Evolutionary conservation across 2,888 invertebrate genomes (phyloP).

Genomic region (Trimorus sp.): DNA sequence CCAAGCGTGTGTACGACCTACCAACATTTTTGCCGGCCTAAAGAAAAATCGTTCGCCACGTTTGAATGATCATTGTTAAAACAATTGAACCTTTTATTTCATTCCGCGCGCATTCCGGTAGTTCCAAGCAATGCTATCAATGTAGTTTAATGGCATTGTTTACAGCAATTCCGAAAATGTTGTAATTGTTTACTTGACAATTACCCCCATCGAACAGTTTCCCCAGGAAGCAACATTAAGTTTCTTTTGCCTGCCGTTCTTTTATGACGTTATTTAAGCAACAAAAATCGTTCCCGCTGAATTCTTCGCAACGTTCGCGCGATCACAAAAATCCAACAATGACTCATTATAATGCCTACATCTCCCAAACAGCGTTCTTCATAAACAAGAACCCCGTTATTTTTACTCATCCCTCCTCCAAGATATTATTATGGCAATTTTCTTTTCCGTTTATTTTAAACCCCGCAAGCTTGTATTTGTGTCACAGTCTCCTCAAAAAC

Average conservation of each 20-base stretch:
- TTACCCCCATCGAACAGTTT: not conserved
- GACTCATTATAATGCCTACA: too few species aligned
- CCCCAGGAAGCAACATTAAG: constrained; percentile 21
- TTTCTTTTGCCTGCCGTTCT: constrained; percentile 22
- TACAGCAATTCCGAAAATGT: constrained; percentile 3
- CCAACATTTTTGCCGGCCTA: too few species aligned
- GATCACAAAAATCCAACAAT: too few species aligned
- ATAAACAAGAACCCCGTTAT: not conserved
- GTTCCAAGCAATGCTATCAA: too few species aligned
- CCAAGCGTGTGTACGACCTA: too few species aligned
- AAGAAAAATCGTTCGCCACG: too few species aligned
- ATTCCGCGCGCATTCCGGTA: too few species aligned
- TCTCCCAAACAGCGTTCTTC: not conserved
- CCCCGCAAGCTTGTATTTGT: constrained; percentile 13
- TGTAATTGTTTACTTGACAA: not conserved
- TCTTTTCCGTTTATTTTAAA: constrained; percentile 43
- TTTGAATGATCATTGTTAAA: too few species aligned
- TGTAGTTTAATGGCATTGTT: not conserved
- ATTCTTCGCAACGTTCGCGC: too few species aligned
- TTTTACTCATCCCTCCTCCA: constrained; percentile 1
- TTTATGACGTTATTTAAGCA: constrained; percentile 7
- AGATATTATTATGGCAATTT: constrained; percentile 30
- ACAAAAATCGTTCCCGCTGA: too few species aligned
- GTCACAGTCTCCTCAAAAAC: constrained; percentile 20
- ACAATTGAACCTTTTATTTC: too few species aligned